These are phyloP conservation scores for Aphaenogaster rudis DNA, from an alignment of 1,140 invertebrate genomes.

Conservation along the genomic window DNA sequence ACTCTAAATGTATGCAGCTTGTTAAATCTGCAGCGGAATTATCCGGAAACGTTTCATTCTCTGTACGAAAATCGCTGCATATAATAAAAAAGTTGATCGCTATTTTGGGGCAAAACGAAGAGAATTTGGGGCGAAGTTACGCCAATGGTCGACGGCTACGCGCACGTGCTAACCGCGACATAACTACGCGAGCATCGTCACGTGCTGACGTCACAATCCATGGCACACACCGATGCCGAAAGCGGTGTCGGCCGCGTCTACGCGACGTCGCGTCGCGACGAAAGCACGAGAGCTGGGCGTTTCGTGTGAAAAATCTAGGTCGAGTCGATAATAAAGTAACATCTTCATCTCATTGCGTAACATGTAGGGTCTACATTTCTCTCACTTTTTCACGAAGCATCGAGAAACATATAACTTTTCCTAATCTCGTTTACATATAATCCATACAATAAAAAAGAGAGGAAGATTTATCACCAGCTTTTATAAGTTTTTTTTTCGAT, in stretches of 20 bases:
- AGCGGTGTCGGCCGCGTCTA: conserved; percentile 20
- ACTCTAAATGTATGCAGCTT: not conserved
- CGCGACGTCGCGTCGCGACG: conserved; percentile 12
- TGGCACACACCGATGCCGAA: conserved; percentile 40
- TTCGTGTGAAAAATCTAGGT: conserved; percentile 53
- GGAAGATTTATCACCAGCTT: not conserved
- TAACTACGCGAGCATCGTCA: conserved; percentile 57
- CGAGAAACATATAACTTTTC: not conserved
- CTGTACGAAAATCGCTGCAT: not conserved
- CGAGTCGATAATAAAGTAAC: conserved; percentile 28
- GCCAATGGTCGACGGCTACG: conserved; percentile 44
- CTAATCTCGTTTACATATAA: not conserved
- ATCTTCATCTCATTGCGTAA: conserved; percentile 30
- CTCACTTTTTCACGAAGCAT: not conserved
- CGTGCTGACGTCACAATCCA: conserved; percentile 44
- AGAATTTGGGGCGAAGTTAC: conserved; percentile 2
- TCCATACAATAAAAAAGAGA: not conserved
- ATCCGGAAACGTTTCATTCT: not conserved
- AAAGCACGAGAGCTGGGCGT: conserved; percentile 3
- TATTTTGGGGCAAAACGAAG: conserved; percentile 4
- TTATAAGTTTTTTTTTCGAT: not conserved
- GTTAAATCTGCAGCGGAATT: not conserved
- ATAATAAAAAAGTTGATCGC: not conserved
- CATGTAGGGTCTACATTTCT: not conserved
- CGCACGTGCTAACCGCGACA: conserved; percentile 43